A percentile compares a stretch with the other conserved stretches of the same genome.
These are phyloP conservation scores for Saccostrea echinata DNA, from an alignment of 1,140 invertebrate genomes.

Conservation along the genomic window DNA sequence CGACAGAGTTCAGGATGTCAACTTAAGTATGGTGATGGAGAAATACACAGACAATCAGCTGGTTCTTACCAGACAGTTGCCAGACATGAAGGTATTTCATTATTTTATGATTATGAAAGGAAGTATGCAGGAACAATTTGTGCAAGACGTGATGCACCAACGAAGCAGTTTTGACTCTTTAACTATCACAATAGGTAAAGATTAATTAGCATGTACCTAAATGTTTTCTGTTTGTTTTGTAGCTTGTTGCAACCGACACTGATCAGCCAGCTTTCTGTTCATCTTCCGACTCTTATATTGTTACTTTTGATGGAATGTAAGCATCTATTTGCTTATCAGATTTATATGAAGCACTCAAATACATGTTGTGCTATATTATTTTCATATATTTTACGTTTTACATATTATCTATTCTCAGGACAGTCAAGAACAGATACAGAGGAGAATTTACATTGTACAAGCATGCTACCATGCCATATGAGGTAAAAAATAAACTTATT, in stretches of 20 bases:
- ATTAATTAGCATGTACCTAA: background rate
- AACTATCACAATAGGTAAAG: background rate
- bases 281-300: background rate
- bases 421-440: conserved; percentile 1
- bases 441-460: conserved; percentile 33
- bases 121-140: background rate
- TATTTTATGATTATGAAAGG: background rate
- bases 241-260: conserved; percentile 29
- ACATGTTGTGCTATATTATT: too few species aligned
- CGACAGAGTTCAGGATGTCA: conserved; percentile 10
- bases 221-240: background rate
- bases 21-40: background rate
- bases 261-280: conserved; percentile 39
- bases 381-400: too few species aligned
- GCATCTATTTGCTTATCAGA: background rate
- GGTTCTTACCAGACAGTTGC: background rate
- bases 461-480: conserved; percentile 9
- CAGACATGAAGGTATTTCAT: background rate
- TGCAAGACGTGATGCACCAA: background rate
- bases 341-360: too few species aligned
- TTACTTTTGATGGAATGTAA: conserved; percentile 33
- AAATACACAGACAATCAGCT: conserved; percentile 31
- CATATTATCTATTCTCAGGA: background rate
- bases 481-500: background rate
- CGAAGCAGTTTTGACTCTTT: background rate